A percentile compares a stretch with the other conserved stretches of the same genome.
Conservation (phyloP, 1,140 invertebrate species). For the Drosophila parvula region DNA sequence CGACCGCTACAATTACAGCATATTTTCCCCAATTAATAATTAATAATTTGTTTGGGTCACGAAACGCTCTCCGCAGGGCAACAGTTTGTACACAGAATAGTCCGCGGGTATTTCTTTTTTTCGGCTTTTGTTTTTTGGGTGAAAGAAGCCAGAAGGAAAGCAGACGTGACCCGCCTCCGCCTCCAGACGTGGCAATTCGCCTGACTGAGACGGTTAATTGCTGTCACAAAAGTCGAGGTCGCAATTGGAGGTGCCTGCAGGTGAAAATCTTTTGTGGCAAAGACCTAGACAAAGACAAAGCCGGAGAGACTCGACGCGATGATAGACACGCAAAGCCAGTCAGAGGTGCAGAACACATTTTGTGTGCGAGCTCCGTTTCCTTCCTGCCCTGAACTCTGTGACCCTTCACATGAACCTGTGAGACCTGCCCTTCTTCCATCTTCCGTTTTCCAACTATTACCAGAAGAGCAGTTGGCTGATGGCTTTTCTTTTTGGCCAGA, state of each 20-base stretch:
- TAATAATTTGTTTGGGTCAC: conserved; percentile 83
- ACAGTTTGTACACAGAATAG: conserved; percentile 45
- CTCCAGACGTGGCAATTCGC: conserved; percentile 31
- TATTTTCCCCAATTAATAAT: conserved; percentile 83
- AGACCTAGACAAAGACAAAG: conserved; percentile 18
- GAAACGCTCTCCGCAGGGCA: conserved; percentile 62
- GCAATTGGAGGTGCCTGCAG: conserved; percentile 33
- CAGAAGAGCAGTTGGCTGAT: conserved; percentile 52
- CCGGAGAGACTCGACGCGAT: neutral
- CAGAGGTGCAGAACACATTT: conserved; percentile 78
- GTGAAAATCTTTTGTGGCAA: conserved; percentile 66
- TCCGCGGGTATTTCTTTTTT: conserved; percentile 4
- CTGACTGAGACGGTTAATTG: conserved; percentile 78
- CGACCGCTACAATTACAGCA: conserved; percentile 79
- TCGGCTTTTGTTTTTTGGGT: conserved; percentile 24
- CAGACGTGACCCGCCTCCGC: conserved; percentile 28
- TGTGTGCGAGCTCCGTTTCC: conserved; percentile 68
- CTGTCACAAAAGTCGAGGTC: conserved; percentile 73
- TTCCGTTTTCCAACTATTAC: conserved; percentile 1
- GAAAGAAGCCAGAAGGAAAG: conserved; percentile 51
- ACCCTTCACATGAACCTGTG: conserved; percentile 22
- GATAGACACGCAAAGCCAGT: conserved; percentile 66
- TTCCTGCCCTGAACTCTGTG: conserved; percentile 50
- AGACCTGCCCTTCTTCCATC: conserved; percentile 2
- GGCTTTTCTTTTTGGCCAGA: conserved; percentile 50